These are phyloP conservation scores for Xiphophorus maculatus DNA, from an alignment of 2,113 vertebrate species.

Conservation along the genomic window DNA sequence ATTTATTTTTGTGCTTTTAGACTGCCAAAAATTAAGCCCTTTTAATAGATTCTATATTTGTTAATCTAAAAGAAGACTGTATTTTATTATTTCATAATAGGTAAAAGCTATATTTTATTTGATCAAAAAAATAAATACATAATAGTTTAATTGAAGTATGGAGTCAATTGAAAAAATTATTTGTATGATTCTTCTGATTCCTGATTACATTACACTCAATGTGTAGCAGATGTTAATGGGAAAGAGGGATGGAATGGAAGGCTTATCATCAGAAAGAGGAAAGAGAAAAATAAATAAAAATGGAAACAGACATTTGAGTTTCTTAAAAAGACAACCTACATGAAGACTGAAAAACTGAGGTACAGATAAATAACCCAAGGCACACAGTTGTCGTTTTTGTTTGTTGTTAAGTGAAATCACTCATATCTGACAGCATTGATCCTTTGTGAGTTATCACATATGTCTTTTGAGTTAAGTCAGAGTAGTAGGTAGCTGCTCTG, in stretches of 20 bases:
- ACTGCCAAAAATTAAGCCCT: neutral
- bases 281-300: conserved; percentile 24
- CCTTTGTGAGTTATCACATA: no score
- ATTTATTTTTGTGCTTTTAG: neutral
- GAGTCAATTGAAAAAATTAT: no score
- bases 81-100: no score
- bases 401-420: conserved; percentile 8
- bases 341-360: conserved; percentile 34
- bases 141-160: no score
- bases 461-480: no score
- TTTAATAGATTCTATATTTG: neutral
- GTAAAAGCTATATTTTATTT: no score
- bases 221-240: conserved; percentile 28
- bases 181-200: neutral
- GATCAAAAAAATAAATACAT: no score
- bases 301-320: conserved; percentile 55
- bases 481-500: no score
- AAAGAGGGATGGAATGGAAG: conserved; percentile 16
- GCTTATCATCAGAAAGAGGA: conserved; percentile 15
- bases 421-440: no score
- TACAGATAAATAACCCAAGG: conserved; percentile 11
- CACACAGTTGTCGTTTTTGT: conserved; percentile 40
- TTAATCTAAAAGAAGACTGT: no score
- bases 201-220: neutral
- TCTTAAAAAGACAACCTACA: conserved; percentile 55